A percentile compares a stretch with the other conserved stretches of the same genome.
Evolutionary conservation across 2,113 vertebrate genomes (phyloP).

Genomic region (Tenrec ecaudatus): DNA sequence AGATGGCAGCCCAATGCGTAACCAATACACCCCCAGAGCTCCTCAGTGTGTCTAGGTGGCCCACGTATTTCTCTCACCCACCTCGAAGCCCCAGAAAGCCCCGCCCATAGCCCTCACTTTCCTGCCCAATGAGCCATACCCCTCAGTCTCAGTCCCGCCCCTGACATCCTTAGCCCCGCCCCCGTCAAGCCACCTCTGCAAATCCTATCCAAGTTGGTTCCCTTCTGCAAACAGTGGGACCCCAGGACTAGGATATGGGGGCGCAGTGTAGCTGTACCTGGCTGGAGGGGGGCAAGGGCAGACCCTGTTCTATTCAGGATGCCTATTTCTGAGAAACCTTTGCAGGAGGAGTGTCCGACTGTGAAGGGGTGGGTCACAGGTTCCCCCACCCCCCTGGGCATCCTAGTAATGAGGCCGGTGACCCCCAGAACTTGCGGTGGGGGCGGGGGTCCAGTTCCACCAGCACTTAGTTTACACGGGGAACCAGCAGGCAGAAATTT

Average conservation of each 20-base stretch:
- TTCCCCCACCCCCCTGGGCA: too few species aligned
- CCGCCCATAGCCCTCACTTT: not conserved
- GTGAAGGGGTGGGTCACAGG: too few species aligned
- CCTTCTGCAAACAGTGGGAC: not conserved
- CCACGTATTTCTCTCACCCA: not conserved
- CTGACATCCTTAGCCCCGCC: not conserved
- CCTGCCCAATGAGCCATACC: too few species aligned
- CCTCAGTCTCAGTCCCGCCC: not conserved
- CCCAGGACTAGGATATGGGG: not conserved
- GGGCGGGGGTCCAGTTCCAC: not conserved
- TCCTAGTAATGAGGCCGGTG: too few species aligned
- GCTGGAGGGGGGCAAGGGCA: not conserved
- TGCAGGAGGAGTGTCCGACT: too few species aligned
- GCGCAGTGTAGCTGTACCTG: not conserved
- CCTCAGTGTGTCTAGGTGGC: not conserved
- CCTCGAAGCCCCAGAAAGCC: not conserved
- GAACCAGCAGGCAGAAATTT: constrained; percentile 74
- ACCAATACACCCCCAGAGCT: not conserved
- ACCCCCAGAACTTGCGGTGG: not conserved
- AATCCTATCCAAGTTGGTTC: not conserved
- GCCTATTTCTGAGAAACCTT: too few species aligned
- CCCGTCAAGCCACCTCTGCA: not conserved
- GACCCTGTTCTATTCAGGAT: too few species aligned
- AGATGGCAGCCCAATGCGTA: too few species aligned
- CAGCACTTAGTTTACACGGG: constrained; percentile 32